phyloP scores from a whole-genome alignment of 2,888 invertebrate genomes.

The Ophraella communa region DNA sequence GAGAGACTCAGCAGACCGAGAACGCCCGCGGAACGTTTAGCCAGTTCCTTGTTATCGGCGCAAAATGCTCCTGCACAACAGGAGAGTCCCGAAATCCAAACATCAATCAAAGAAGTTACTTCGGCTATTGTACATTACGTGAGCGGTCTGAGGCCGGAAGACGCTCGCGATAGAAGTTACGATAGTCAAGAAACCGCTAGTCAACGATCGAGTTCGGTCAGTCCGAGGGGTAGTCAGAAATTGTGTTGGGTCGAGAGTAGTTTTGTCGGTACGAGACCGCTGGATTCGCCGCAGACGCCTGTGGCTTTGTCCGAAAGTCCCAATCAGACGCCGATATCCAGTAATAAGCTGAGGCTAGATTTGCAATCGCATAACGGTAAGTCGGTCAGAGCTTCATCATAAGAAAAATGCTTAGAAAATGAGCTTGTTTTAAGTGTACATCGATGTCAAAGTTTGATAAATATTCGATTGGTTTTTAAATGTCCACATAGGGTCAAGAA shows the following conservation, averaged over 20 bases:
- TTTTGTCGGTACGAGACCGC: conserved; percentile 84
- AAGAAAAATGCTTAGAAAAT: conserved; percentile 9
- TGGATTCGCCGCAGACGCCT: conserved; percentile 86
- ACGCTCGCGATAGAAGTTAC: conserved; percentile 43
- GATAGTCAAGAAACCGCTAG: conserved; percentile 52
- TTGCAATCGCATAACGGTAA: conserved; percentile 60
- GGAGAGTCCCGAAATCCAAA: conserved; percentile 72
- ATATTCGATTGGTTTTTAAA: background rate
- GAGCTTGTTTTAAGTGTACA: conserved; percentile 2
- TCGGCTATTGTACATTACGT: conserved; percentile 93
- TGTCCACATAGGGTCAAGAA: too few relatives aligned
- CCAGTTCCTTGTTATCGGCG: conserved; percentile 69
- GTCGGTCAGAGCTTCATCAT: conserved; percentile 58
- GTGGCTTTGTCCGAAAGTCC: conserved; percentile 55
- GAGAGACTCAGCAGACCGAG: conserved; percentile 81
- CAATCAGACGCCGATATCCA: conserved; percentile 51
- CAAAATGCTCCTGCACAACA: conserved; percentile 47
- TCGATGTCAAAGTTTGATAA: conserved; percentile 7
- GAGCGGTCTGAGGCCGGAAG: conserved; percentile 70
- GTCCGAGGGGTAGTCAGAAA: conserved; percentile 71
- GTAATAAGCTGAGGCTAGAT: conserved; percentile 64
- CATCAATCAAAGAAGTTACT: conserved; percentile 90
- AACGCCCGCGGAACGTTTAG: conserved; percentile 84
- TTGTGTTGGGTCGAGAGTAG: conserved; percentile 93
- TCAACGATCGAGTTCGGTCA: conserved; percentile 52